Evolutionary conservation across 2,888 invertebrate genomes (phyloP).

Genomic region (Aromia moschata): DNA sequence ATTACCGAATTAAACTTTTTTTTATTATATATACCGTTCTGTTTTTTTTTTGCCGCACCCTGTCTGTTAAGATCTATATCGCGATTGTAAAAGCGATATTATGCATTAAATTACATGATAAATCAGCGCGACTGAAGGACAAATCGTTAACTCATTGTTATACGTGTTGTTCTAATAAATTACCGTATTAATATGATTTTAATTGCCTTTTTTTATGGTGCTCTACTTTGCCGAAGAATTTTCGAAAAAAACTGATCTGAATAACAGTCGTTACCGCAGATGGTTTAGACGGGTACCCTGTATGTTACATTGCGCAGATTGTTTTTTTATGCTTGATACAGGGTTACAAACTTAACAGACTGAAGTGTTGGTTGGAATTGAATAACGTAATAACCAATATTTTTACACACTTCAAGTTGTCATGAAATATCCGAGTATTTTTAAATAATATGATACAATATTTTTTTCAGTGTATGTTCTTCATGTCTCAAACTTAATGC

Average conservation of each 20-base stretch:
- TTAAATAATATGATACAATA: too few relatives aligned
- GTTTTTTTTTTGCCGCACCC: too few relatives aligned
- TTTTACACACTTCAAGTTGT: too few relatives aligned
- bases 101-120: too few relatives aligned
- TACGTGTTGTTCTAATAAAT: constrained; percentile 4
- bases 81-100: not conserved
- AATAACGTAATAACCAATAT: too few relatives aligned
- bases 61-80: not conserved
- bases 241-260: constrained; percentile 11
- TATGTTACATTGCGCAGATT: constrained; percentile 2
- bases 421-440: too few relatives aligned
- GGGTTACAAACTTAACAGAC: not conserved
- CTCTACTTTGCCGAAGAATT: constrained; percentile 14
- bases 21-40: too few relatives aligned
- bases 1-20: too few relatives aligned
- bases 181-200: constrained; percentile 10
- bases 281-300: constrained; percentile 11
- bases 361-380: too few relatives aligned
- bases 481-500: too few relatives aligned
- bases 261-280: constrained; percentile 8
- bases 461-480: too few relatives aligned
- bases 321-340: not conserved
- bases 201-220: constrained; percentile 13
- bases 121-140: constrained; percentile 6
- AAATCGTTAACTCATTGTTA: constrained; percentile 6